phyloP scores from a whole-genome alignment of 2,797 vertebrate species.

The Naso thynnoides region DNA sequence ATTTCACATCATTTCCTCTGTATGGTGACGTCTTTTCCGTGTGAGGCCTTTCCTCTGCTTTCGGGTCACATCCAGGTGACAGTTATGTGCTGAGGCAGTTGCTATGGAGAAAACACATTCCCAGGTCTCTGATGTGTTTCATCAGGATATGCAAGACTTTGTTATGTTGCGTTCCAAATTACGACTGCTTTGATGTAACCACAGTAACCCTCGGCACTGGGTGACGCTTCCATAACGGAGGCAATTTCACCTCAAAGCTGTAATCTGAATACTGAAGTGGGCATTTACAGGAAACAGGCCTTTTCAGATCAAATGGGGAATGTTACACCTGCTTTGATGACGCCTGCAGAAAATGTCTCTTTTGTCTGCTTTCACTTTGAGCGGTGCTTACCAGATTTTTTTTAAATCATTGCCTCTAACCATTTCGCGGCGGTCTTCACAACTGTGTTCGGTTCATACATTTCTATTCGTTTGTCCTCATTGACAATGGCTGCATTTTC shows the following conservation, averaged over 20 bases:
- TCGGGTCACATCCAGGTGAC: constrained; percentile 20
- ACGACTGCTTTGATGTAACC: constrained; percentile 26
- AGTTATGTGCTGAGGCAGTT: constrained; percentile 9
- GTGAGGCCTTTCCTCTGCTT: constrained; percentile 18
- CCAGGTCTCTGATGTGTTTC: constrained; percentile 10
- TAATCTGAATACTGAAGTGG: constrained; percentile 12
- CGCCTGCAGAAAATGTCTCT: not conserved
- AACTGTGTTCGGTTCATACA: not conserved
- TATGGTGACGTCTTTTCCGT: not conserved
- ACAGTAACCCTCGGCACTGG: constrained; percentile 27
- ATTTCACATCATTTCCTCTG: not conserved
- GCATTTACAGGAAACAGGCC: constrained; percentile 27
- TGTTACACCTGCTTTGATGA: constrained; percentile 12
- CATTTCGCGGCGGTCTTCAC: not conserved
- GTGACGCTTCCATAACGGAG: constrained; percentile 33
- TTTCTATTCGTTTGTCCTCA: not conserved
- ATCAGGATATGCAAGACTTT: constrained; percentile 8
- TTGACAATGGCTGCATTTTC: not conserved
- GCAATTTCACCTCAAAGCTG: constrained; percentile 23
- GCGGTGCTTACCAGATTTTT: not conserved
- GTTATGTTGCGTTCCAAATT: constrained; percentile 20
- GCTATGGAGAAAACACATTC: not conserved
- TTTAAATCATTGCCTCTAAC: not conserved
- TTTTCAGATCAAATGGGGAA: constrained; percentile 30
- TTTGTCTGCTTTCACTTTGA: not conserved